Conservation (phyloP, 2,888 invertebrate genomes). For the Drosophila tanythrix region DNA sequence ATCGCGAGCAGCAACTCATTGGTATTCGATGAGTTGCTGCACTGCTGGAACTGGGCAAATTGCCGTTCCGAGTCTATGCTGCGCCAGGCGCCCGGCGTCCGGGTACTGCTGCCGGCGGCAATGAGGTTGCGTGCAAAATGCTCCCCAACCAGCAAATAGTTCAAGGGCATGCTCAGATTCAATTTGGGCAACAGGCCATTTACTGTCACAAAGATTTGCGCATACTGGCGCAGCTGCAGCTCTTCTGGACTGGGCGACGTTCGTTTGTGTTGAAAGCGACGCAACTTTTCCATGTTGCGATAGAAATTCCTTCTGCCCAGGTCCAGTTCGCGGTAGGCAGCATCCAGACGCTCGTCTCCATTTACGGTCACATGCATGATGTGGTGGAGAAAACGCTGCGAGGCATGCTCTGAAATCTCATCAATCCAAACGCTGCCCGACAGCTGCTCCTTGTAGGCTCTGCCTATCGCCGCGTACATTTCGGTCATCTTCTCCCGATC, state of each 20-base stretch:
- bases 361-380: slow-evolving; percentile 80
- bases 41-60: slow-evolving; percentile 71
- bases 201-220: slow-evolving; percentile 68
- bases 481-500: slow-evolving; percentile 78
- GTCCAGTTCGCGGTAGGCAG: slow-evolving; percentile 69
- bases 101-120: slow-evolving; percentile 76
- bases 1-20: slow-evolving; percentile 77
- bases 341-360: slow-evolving; percentile 79
- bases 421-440: slow-evolving; percentile 81
- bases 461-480: slow-evolving; percentile 80
- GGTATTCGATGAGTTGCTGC: slow-evolving; percentile 52
- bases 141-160: slow-evolving; percentile 75
- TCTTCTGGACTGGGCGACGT: slow-evolving; percentile 5
- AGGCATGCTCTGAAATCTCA: slow-evolving; percentile 80
- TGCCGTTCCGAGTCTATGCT: slow-evolving; percentile 82
- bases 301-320: slow-evolving; percentile 81
- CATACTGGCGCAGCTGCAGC: slow-evolving; percentile 67
- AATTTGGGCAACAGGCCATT: slow-evolving; percentile 68
- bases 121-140: slow-evolving; percentile 79
- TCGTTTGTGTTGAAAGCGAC: slow-evolving; percentile 69
- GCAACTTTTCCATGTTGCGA: slow-evolving; percentile 81
- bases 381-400: slow-evolving; percentile 77
- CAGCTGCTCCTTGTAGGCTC: slow-evolving; percentile 75
- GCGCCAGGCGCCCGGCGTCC: slow-evolving; percentile 82
- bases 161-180: slow-evolving; percentile 76